phyloP scores from a whole-genome alignment of 2,888 invertebrate species.

The Tachina fera region DNA sequence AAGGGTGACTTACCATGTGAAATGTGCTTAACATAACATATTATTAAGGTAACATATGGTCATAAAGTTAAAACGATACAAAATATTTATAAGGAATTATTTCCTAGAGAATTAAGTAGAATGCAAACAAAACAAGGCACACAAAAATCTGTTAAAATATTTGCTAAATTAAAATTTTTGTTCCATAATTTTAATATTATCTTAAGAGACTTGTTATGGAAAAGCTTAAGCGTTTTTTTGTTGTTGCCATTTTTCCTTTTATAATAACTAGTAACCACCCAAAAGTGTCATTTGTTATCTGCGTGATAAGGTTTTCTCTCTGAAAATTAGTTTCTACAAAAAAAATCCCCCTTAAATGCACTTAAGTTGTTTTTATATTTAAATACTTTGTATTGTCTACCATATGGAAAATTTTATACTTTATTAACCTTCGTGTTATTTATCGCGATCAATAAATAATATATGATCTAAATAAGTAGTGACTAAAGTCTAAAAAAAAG shows the following conservation, averaged over 20 bases:
- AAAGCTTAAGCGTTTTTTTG: not conserved
- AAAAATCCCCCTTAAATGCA: conserved; percentile 55
- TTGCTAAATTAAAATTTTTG: not conserved
- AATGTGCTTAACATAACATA: conserved; percentile 53
- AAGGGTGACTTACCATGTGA: conserved; percentile 51
- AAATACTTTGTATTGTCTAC: conserved; percentile 12
- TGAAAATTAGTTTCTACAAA: conserved; percentile 34
- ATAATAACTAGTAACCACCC: conserved; percentile 28
- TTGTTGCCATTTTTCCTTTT: conserved; percentile 10
- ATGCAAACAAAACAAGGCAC: no score
- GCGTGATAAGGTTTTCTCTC: conserved; percentile 64
- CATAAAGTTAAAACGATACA: conserved; percentile 15
- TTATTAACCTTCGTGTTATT: conserved; percentile 80
- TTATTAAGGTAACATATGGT: conserved; percentile 63
- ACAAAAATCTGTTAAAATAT: conserved; percentile 42
- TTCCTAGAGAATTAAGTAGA: no score
- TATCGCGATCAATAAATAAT: conserved; percentile 83
- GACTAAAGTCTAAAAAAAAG: conserved; percentile 56
- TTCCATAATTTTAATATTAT: not conserved
- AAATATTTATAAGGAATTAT: not conserved
- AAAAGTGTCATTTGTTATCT: conserved; percentile 55
- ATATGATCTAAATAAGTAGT: conserved; percentile 79
- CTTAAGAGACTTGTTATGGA: not conserved
- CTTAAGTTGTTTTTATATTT: conserved; percentile 55
- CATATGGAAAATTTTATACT: conserved; percentile 50